Percentiles rank a stretch among this genome's conserved stretches.
Conservation (phyloP, 1,140 invertebrate species). For the Scaptomyza graminum region DNA sequence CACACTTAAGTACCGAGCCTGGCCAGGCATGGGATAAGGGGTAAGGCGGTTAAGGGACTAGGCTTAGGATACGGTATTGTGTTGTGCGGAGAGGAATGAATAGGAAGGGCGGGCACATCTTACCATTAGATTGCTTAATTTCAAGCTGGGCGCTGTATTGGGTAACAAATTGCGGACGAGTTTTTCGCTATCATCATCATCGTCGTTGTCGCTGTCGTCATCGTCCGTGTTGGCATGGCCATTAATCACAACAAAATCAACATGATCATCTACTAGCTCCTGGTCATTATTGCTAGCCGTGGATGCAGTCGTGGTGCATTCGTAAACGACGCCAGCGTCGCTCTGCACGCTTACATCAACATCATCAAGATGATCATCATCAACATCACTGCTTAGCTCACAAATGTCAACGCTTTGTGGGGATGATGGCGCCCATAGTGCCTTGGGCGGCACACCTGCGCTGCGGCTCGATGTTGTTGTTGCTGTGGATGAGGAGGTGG, state of each 20-base stretch:
- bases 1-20: conserved; percentile 27
- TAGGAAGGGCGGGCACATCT: conserved; percentile 50
- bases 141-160: conserved; percentile 80
- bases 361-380: conserved; percentile 22
- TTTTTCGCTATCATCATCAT: conserved; percentile 65
- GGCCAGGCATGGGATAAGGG: conserved; percentile 5
- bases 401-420: conserved; percentile 72
- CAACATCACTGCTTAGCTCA: conserved; percentile 60
- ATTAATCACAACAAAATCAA: conserved; percentile 80
- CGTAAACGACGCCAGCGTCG: conserved; percentile 55
- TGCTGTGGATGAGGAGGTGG: conserved; percentile 69
- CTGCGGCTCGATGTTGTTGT: conserved; percentile 57
- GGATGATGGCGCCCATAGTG: conserved; percentile 27
- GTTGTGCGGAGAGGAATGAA: neutral
- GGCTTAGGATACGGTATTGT: neutral
- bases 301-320: conserved; percentile 32
- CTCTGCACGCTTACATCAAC: conserved; percentile 39
- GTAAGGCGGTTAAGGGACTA: neutral
- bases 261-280: conserved; percentile 77
- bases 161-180: conserved; percentile 75
- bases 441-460: conserved; percentile 20
- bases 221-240: conserved; percentile 44
- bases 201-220: conserved; percentile 44
- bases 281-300: conserved; percentile 44
- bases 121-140: conserved; percentile 84